phyloP scores from a whole-genome alignment of 2,888 invertebrate genomes.

The Capitulum mitella region DNA sequence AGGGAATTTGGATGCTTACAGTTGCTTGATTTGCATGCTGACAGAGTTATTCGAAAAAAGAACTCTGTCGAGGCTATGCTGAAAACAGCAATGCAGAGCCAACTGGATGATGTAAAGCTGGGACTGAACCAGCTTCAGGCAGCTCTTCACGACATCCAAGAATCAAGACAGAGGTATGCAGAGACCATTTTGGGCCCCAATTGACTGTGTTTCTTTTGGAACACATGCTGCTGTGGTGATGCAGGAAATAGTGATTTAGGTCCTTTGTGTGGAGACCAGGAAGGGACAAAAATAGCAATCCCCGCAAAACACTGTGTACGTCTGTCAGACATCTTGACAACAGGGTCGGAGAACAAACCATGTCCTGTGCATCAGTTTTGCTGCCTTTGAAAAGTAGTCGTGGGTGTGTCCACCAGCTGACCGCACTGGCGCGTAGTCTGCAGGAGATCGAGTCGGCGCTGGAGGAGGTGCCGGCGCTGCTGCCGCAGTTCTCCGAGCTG shows the following conservation, averaged over 20 bases:
- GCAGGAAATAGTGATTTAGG: too few relatives aligned
- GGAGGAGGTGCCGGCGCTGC: slow-evolving; percentile 66
- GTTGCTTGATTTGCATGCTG: neutral
- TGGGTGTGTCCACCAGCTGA: too few relatives aligned
- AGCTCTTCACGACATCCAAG: slow-evolving; percentile 71
- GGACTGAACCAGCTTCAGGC: slow-evolving; percentile 83
- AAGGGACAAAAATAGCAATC: too few relatives aligned
- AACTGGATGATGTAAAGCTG: slow-evolving; percentile 89
- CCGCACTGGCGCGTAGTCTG: slow-evolving; percentile 58
- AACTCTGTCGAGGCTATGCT: slow-evolving; percentile 88
- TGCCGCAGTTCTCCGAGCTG: slow-evolving; percentile 71
- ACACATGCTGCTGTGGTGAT: too few relatives aligned
- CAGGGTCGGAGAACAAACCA: too few relatives aligned
- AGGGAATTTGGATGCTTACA: neutral
- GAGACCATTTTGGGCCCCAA: too few relatives aligned
- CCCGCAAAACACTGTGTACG: too few relatives aligned
- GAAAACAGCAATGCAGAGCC: slow-evolving; percentile 97
- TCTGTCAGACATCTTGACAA: too few relatives aligned
- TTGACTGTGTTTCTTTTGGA: too few relatives aligned
- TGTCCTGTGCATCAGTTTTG: too few relatives aligned
- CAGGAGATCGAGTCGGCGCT: slow-evolving; percentile 68
- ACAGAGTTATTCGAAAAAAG: slow-evolving; percentile 61
- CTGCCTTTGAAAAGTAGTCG: too few relatives aligned
- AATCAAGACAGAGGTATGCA: slow-evolving; percentile 37
- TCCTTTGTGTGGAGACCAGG: too few relatives aligned